A percentile compares a stretch with the other conserved stretches of the same genome.
phyloP scores from a whole-genome alignment of 2,888 invertebrate species.

The Sarcophaga carnaria region DNA sequence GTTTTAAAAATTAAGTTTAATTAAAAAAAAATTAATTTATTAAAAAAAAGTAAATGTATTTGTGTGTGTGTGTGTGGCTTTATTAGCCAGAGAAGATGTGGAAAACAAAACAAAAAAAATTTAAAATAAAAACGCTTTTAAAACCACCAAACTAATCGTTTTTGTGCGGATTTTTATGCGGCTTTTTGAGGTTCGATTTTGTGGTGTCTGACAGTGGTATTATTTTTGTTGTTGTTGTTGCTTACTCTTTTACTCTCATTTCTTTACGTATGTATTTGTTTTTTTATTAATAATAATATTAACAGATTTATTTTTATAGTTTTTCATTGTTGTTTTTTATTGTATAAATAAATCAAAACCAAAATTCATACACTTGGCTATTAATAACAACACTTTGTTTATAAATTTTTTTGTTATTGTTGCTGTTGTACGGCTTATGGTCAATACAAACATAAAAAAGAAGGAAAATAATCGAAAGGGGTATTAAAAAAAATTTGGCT shows the following conservation, averaged over 20 bases:
- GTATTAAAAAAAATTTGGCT: constrained; percentile 16
- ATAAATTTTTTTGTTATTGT: background rate
- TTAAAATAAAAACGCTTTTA: constrained; percentile 14
- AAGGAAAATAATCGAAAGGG: constrained; percentile 19
- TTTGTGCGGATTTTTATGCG: constrained; percentile 71
- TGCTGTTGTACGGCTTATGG: background rate
- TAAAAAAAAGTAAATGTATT: background rate
- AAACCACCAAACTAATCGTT: constrained; percentile 71
- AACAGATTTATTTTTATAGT: background rate
- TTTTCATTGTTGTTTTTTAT: background rate
- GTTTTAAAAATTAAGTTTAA: no score
- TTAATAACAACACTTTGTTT: constrained; percentile 36
- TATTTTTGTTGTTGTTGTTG: constrained; percentile 1
- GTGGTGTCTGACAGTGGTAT: constrained; percentile 69
- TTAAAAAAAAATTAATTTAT: no score
- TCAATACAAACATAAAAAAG: constrained; percentile 38
- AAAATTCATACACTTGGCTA: constrained; percentile 57
- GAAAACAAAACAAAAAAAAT: constrained; percentile 14
- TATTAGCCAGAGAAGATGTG: background rate
- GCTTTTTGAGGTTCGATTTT: constrained; percentile 68
- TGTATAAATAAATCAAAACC: constrained; percentile 19
- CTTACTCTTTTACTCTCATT: constrained; percentile 22
- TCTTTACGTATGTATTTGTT: constrained; percentile 10
- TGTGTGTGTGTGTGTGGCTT: background rate
- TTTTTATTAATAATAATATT: constrained; percentile 10